Percentiles rank a stretch among this genome's conserved stretches.
Evolutionary conservation across 2,888 invertebrate species (phyloP).

Genomic region (Rhingia campestris): DNA sequence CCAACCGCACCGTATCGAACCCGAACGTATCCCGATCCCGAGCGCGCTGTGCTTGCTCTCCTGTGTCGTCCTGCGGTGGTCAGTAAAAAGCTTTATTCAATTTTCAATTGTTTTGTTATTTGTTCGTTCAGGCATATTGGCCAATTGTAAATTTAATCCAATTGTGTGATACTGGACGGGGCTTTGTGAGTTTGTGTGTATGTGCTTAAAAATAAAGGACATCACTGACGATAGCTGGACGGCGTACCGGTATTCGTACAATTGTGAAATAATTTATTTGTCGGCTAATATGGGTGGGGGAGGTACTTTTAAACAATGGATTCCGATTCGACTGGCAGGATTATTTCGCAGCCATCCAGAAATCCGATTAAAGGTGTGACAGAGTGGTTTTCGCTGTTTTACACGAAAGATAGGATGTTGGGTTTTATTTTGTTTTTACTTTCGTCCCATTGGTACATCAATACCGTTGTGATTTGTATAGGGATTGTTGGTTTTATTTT

Average conservation of each 20-base stretch:
- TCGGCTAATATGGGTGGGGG: constrained; percentile 21
- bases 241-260: constrained; percentile 58
- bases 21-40: background rate
- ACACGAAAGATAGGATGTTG: constrained; percentile 59
- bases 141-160: constrained; percentile 76
- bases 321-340: constrained; percentile 65
- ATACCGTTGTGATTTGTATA: constrained; percentile 19
- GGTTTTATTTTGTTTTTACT: no score
- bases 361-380: constrained; percentile 74
- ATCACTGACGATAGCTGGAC: constrained; percentile 60
- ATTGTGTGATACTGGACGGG: constrained; percentile 63
- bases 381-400: constrained; percentile 73
- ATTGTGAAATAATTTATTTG: constrained; percentile 73
- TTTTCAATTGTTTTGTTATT: constrained; percentile 77
- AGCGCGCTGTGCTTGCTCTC: background rate
- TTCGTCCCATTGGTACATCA: background rate
- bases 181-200: constrained; percentile 13
- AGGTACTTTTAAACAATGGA: constrained; percentile 69
- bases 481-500: constrained; percentile 11
- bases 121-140: constrained; percentile 76
- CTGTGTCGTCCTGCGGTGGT: constrained; percentile 67
- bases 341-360: constrained; percentile 71
- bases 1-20: constrained; percentile 53
- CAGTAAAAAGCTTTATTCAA: constrained; percentile 76
- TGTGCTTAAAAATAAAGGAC: constrained; percentile 50